Evolutionary conservation across 2,113 vertebrate species (phyloP).

Genomic region (Atractosteus spatula): DNA sequence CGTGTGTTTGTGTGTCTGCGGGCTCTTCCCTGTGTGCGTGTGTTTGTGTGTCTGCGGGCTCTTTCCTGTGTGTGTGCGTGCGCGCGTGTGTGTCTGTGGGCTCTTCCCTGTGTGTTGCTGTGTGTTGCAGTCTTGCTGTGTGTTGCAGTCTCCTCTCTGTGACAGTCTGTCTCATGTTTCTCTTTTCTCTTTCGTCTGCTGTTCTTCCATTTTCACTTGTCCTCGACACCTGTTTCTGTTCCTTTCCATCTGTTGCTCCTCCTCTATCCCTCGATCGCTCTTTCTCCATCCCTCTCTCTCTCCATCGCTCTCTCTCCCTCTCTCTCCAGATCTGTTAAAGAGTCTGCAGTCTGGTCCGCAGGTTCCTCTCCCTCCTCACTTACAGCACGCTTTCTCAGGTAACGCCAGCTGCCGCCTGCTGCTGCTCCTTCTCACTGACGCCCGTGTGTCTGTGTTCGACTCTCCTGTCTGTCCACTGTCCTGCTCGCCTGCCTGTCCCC

Average conservation of each 20-base stretch:
- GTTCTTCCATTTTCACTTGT: neutral
- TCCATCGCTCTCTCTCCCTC: constrained; percentile 26
- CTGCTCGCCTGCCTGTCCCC: constrained; percentile 24
- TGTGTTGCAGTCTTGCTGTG: neutral
- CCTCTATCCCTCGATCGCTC: neutral
- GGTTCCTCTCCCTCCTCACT: constrained; percentile 89
- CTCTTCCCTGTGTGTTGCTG: neutral
- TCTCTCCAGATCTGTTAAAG: constrained; percentile 88
- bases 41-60: too few species aligned
- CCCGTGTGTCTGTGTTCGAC: constrained; percentile 8
- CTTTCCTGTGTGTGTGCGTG: too few species aligned
- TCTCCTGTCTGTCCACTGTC: neutral
- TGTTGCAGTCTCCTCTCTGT: constrained; percentile 16
- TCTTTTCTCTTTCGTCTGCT: constrained; percentile 11
- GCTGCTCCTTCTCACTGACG: constrained; percentile 17
- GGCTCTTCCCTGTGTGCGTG: too few species aligned
- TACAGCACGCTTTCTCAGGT: constrained; percentile 94
- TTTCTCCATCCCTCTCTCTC: constrained; percentile 22
- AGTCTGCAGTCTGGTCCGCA: constrained; percentile 94
- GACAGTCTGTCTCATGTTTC: constrained; percentile 9
- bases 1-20: too few species aligned
- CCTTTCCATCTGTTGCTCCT: constrained; percentile 23
- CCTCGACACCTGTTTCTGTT: constrained; percentile 2
- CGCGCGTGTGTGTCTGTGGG: neutral
- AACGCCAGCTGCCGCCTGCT: constrained; percentile 40